Percentiles rank a stretch among this genome's conserved stretches.
Conservation (phyloP, 2,888 invertebrate species). For the Spodoptera exigua region DNA sequence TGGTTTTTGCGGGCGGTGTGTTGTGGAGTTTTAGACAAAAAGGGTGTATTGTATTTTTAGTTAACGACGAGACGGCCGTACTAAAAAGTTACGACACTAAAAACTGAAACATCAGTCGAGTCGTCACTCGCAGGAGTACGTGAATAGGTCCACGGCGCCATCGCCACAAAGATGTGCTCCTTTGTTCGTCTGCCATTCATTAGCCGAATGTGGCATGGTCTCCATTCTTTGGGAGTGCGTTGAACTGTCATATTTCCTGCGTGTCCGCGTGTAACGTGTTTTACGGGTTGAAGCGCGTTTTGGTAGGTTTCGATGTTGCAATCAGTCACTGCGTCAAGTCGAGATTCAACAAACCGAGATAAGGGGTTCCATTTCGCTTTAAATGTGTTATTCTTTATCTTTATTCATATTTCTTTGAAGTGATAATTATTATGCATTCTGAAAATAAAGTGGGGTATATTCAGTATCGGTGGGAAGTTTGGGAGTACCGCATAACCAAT, state of each 20-base stretch:
- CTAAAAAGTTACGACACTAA: constrained; percentile 60
- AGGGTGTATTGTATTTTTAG: constrained; percentile 46
- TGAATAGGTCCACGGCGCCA: constrained; percentile 70
- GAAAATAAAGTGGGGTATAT: constrained; percentile 11
- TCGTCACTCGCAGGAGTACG: constrained; percentile 65
- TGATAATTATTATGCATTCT: constrained; percentile 9
- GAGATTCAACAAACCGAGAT: constrained; percentile 36
- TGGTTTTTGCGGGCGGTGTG: constrained; percentile 26
- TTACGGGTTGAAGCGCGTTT: constrained; percentile 78
- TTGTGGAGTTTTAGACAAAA: constrained; percentile 20
- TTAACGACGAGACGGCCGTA: constrained; percentile 40
- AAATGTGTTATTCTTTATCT: constrained; percentile 15
- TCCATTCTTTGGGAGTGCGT: constrained; percentile 83
- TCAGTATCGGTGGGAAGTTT: constrained; percentile 32
- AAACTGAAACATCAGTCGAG: constrained; percentile 55
- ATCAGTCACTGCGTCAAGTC: constrained; percentile 52
- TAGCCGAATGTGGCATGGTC: constrained; percentile 83
- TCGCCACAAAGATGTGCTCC: constrained; percentile 73
- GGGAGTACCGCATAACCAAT: constrained; percentile 34
- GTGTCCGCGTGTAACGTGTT: constrained; percentile 80
- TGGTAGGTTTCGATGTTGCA: constrained; percentile 68
- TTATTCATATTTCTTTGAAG: constrained; percentile 12
- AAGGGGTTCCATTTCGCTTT: constrained; percentile 24
- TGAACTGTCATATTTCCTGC: constrained; percentile 83
- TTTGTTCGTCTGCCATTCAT: constrained; percentile 86